A percentile compares a stretch with the other conserved stretches of the same genome.
Evolutionary conservation across 1,140 invertebrate genomes (phyloP).

Genomic region (Platorchestia sp.): DNA sequence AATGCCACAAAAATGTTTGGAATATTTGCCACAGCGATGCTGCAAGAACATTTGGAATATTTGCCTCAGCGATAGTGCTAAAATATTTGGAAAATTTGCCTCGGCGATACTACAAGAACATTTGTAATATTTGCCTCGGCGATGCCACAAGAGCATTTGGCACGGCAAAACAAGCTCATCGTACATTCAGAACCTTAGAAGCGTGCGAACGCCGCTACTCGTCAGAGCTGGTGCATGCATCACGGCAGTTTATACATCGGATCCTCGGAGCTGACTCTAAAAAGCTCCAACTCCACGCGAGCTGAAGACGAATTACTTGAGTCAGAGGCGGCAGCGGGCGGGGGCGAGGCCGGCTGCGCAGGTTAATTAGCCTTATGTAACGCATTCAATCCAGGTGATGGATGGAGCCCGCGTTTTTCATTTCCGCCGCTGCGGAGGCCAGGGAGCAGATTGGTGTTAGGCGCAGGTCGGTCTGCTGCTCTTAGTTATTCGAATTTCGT

Average conservation of each 20-base stretch:
- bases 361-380: conserved; percentile 11
- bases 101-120: no score
- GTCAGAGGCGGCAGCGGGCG: not conserved
- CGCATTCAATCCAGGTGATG: conserved; percentile 29
- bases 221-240: not conserved
- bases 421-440: not conserved
- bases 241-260: conserved; percentile 13
- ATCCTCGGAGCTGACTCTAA: not conserved
- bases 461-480: no score
- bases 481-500: not conserved
- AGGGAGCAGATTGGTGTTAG: not conserved
- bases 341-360: not conserved
- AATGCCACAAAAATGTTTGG: no score
- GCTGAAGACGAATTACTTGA: conserved; percentile 38
- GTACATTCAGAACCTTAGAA: not conserved
- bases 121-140: no score
- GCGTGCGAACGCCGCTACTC: not conserved
- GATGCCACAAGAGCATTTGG: no score
- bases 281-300: not conserved
- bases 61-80: no score
- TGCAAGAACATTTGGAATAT: no score
- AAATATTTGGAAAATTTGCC: no score
- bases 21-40: no score
- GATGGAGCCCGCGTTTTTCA: not conserved
- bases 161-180: not conserved